Evolutionary conservation across 2,113 vertebrate species (phyloP).

Genomic region (Conger conger): DNA sequence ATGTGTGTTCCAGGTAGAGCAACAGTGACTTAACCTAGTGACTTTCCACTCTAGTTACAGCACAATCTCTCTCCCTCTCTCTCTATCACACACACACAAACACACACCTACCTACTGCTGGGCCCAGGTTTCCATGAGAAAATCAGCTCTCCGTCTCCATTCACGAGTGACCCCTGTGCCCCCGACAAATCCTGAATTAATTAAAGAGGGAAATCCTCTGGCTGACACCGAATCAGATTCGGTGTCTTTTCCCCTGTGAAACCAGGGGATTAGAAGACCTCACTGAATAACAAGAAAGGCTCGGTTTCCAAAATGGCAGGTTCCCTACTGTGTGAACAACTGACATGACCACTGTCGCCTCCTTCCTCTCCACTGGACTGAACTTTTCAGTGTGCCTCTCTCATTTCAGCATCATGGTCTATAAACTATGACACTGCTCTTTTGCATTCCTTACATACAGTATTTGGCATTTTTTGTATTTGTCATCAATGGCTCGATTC

Average conservation of each 20-base stretch:
- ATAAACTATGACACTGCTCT: too few relatives aligned
- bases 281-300: slow-evolving; percentile 63
- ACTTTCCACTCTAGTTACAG: neutral
- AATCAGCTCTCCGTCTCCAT: slow-evolving; percentile 61
- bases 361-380: neutral
- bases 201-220: slow-evolving; percentile 77
- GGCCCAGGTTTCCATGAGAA: slow-evolving; percentile 64
- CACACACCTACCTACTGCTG: slow-evolving; percentile 17
- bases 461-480: neutral
- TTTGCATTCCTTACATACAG: too few relatives aligned
- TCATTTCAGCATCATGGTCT: neutral
- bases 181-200: slow-evolving; percentile 79
- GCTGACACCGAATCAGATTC: slow-evolving; percentile 62
- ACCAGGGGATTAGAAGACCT: slow-evolving; percentile 68
- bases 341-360: slow-evolving; percentile 7
- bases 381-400: neutral
- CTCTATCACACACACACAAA: slow-evolving; percentile 20
- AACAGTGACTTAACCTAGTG: slow-evolving; percentile 2
- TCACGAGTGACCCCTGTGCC: slow-evolving; percentile 67
- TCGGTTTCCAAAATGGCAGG: slow-evolving; percentile 62
- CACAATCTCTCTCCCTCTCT: neutral
- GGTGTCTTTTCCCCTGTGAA: slow-evolving; percentile 66
- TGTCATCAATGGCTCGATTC: neutral
- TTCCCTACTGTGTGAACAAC: slow-evolving; percentile 7
- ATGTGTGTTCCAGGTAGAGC: neutral